Conservation (phyloP, 2,888 invertebrate genomes). For the Pseudococcus viburni region DNA sequence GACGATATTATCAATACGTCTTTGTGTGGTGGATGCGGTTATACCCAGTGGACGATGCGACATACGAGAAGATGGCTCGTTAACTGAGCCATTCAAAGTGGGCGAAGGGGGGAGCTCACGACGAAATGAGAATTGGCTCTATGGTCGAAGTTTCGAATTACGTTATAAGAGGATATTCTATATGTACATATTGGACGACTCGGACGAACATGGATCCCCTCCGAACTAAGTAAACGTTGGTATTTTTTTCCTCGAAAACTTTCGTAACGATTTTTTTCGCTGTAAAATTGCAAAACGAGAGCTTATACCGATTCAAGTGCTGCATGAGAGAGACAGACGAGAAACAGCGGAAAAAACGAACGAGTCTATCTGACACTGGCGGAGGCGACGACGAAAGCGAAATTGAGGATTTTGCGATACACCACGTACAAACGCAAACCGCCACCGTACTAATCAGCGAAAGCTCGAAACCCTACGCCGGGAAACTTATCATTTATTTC, state of each 20-base stretch:
- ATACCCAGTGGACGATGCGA: slow-evolving; percentile 19
- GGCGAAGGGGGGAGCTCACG: neutral
- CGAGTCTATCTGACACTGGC: neutral
- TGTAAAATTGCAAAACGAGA: neutral
- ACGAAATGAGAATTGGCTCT: neutral
- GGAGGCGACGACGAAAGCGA: neutral
- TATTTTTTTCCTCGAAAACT: neutral
- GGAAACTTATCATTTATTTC: slow-evolving; percentile 56
- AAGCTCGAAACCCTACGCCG: slow-evolving; percentile 30
- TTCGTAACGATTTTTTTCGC: neutral
- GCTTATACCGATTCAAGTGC: neutral
- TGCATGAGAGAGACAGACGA: neutral
- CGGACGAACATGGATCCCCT: neutral
- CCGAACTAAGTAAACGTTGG: neutral
- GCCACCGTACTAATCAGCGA: slow-evolving; percentile 40
- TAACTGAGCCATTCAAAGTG: neutral
- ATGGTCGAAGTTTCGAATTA: slow-evolving; percentile 7
- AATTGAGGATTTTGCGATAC: slow-evolving; percentile 42
- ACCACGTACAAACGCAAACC: slow-evolving; percentile 38
- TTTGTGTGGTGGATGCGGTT: neutral
- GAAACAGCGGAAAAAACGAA: neutral
- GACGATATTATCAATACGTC: slow-evolving; percentile 8
- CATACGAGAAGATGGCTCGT: slow-evolving; percentile 22
- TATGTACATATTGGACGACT: neutral
- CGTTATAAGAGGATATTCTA: slow-evolving; percentile 22